Conservation (phyloP, 1,140 invertebrate genomes). For the Ceratina calcarata region DNA sequence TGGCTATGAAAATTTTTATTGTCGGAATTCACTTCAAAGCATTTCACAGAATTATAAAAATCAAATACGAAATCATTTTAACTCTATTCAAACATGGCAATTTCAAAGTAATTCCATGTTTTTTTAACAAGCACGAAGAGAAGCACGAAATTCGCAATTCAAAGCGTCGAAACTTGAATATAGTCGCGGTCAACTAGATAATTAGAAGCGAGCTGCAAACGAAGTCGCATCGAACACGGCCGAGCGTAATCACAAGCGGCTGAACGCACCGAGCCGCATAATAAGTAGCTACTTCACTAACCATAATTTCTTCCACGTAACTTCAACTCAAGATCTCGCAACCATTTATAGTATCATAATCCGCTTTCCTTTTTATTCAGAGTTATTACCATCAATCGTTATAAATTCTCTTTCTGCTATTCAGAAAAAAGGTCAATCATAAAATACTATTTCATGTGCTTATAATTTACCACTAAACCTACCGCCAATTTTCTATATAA, state of each 20-base stretch:
- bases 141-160: background rate
- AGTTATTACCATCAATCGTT: background rate
- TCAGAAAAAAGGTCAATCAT: too few relatives aligned
- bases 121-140: background rate
- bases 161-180: too few relatives aligned
- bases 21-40: too few relatives aligned
- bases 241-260: conserved; percentile 3
- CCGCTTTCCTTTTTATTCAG: background rate
- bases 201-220: background rate
- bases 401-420: background rate
- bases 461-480: too few relatives aligned
- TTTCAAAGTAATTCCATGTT: background rate
- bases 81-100: background rate
- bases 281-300: conserved; percentile 12
- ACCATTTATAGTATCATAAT: background rate
- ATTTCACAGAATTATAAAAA: background rate
- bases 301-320: conserved; percentile 21
- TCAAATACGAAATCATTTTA: background rate
- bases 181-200: conserved; percentile 1
- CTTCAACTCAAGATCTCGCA: background rate
- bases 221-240: background rate
- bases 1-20: too few relatives aligned
- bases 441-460: too few relatives aligned
- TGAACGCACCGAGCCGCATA: conserved; percentile 18
- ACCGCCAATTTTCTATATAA: too few relatives aligned